Base-by-base conservation (phyloP, 2,888 invertebrate species). In the Troglohyphantes excavatus region DNA sequence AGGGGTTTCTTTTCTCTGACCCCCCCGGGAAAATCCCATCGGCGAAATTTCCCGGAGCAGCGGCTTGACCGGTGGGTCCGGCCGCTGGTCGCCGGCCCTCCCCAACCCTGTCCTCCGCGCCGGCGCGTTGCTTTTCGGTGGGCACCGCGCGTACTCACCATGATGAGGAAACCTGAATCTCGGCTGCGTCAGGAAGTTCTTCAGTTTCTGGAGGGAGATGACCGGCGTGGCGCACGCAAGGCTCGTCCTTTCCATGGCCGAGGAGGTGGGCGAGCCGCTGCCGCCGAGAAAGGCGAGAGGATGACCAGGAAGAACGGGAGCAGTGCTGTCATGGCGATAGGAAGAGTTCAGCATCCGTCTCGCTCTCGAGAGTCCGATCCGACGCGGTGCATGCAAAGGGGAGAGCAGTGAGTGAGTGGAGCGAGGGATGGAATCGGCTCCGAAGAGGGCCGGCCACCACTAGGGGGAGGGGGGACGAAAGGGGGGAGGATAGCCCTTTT, bases 131-230 rank as follows among this genome's bases (percentile, higher is more conserved):
- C 17, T 5, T 53, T 53, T 46, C 2, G 46, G 2, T 3, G 2
- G 46, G 2, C n/a, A 53, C 5, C 53, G 53, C 53, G 53, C 53
- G 17, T 53, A 85, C 90, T 90, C 70, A 90, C 90, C 90, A 90
- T 90, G 90, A 78, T 90, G 90, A 79, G 90, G 87, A 86, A 91
- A 91, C 87, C 91, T 90, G 88, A 92, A 92, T 72, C 91, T 91
- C 61, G 92, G 92, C 86, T 92, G 92, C 73, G 91, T 87, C 53
- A 92, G 72, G 90, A 92, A 92, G 85, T 91, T 91, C 89, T 91
- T 92, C 83, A 92, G 87, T 90, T 92, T 92, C 90, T 91, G 91
- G 75, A 92, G 88, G 63, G 92, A 92, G 82, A 92, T 92, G 81
- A 92, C 92, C 78, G 92, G 92, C 59, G 92, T 91, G 67, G 91